Evolutionary conservation across 1,140 invertebrate species (phyloP), one percentile per base, ranked within the genome.

Genomic region (Drosophila miranda): DNA sequence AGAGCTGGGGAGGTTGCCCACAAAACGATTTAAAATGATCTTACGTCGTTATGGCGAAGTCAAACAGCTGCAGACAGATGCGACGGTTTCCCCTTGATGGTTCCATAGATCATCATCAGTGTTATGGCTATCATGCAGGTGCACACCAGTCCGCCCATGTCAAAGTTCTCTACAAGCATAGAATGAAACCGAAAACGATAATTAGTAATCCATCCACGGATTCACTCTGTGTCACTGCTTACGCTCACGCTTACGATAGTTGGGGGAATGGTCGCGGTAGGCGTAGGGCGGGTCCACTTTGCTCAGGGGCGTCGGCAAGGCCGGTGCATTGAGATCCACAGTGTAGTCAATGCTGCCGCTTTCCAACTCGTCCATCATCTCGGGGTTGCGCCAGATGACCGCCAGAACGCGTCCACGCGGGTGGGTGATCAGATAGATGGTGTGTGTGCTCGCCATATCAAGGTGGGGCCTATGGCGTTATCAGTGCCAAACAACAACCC

Each of bases 61-160:
- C 96, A 90, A 97, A 97, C 42, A 97, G 93, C 92, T 97, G 96
- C 2, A 97, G 92, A 77, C 96, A 98, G 91, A 89, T 96, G 96
- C 0, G 94, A 94, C 0, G 96, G 95, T 83, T 95, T 95, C 43
- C 95, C 95, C 89, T 96, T 94, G 14, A 95, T 93, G 6, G 95
- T 95, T 61, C 96, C 96, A 91, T 96, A 97, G 23, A 97, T 94
- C 93, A 97, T 93, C 91, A 96, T 93, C 38, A 96, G 90, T 4
- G 95, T 96, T 50, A 97, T 96, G 28, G 94, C 93, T 84, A 97
- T 93, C 52, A 95, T 96, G 89, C 95, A 95, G 56, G 96, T 93
- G 63, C 95, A 95, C 60, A 97, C 93, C 78, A 96, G 92, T 46
- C 95, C 94, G 64, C 94, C 94, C 91, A 96, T 93, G 92, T 96